A percentile compares a stretch with the other conserved stretches of the same genome.
Evolutionary conservation across 1,140 invertebrate species (phyloP).

Genomic region (Steinernema feltiae): DNA sequence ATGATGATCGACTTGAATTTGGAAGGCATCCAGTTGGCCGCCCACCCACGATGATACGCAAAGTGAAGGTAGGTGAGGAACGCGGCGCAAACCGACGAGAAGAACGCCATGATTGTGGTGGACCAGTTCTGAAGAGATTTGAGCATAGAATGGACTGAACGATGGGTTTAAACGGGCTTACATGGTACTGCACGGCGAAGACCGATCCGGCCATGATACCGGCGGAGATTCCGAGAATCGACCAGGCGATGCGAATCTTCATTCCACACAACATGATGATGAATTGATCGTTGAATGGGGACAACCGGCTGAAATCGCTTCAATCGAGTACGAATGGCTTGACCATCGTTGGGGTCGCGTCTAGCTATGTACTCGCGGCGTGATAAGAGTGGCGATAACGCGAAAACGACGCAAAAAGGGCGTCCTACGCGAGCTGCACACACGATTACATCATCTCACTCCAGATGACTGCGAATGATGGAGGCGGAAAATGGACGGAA

Average conservation of each 20-base stretch:
- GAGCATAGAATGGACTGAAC: not conserved
- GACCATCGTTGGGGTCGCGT: not conserved
- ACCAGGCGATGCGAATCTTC: conserved; percentile 44
- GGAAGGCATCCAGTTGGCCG: conserved; percentile 39
- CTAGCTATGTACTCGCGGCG: not conserved
- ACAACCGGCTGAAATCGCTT: not conserved
- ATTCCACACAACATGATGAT: conserved; percentile 31
- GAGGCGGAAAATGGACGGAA: not conserved
- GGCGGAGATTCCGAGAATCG: conserved; percentile 38
- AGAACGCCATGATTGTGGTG: conserved; percentile 42
- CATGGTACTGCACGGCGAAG: conserved; percentile 38
- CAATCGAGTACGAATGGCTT: not conserved
- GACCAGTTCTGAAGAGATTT: conserved; percentile 37
- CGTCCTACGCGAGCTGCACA: not conserved
- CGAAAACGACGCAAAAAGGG: not conserved
- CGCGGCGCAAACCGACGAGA: conserved; percentile 41
- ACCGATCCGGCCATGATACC: conserved; percentile 38
- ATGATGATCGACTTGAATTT: conserved; percentile 27
- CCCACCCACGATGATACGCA: conserved; percentile 43
- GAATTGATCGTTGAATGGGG: too few species aligned
- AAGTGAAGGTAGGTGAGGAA: conserved; percentile 43
- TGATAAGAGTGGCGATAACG: conserved; percentile 1
- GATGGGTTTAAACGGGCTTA: conserved; percentile 3
- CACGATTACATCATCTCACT: conserved; percentile 7
- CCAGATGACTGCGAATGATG: conserved; percentile 1